Conservation (phyloP, 2,113 vertebrate species). For the Rhinopomastus cyanomelas region DNA sequence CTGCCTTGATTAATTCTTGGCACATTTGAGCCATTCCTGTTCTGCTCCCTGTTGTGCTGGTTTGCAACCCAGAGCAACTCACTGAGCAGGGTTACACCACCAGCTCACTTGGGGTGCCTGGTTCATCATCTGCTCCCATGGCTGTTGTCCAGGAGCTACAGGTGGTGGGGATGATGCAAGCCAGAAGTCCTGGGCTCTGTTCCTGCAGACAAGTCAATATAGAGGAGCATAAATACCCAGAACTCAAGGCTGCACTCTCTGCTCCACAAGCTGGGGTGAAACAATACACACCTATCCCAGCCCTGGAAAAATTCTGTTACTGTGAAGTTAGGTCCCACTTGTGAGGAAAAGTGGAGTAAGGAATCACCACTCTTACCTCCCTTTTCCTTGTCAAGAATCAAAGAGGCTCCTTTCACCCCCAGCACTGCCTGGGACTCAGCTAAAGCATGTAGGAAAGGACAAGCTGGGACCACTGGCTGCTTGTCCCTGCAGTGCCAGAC, state of each 20-base stretch:
- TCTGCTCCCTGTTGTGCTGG: not conserved
- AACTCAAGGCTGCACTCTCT: fast-evolving
- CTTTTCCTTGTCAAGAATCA: not conserved
- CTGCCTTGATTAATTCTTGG: not conserved
- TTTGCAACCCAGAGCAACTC: not conserved
- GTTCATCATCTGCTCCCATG: slow-evolving; percentile 7
- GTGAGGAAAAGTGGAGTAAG: not conserved
- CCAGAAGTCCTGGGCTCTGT: not conserved
- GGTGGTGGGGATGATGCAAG: fast-evolving
- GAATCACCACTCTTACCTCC: not conserved
- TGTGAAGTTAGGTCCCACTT: not conserved
- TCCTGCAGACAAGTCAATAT: not conserved
- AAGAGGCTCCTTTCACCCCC: not conserved
- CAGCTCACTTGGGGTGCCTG: not conserved
- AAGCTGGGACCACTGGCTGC: not conserved
- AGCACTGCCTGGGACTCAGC: fast-evolving
- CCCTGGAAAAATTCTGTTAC: not conserved
- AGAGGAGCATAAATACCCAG: not conserved
- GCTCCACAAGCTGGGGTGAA: not conserved
- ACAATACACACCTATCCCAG: not conserved
- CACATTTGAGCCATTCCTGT: not conserved
- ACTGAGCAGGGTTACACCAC: not conserved
- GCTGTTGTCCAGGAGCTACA: not conserved
- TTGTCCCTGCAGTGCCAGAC: not conserved
- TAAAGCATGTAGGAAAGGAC: not conserved